These are phyloP conservation scores for Eumeta japonica DNA, from an alignment of 1,140 invertebrate genomes.

Conservation along the genomic window DNA sequence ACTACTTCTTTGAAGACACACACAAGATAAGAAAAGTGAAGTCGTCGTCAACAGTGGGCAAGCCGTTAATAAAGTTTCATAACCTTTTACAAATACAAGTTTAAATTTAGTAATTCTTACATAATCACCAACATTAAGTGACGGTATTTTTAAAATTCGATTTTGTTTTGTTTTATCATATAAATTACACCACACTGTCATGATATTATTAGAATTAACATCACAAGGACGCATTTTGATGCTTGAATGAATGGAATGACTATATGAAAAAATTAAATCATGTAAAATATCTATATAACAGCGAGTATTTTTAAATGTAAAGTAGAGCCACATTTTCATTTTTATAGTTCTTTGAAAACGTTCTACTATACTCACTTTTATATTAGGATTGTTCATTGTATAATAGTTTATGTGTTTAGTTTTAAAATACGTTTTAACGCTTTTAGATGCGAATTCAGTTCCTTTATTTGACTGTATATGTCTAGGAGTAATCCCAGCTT, in stretches of 20 bases:
- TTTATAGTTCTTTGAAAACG: constrained; percentile 41
- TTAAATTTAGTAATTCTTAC: constrained; percentile 19
- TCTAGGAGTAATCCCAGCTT: no score
- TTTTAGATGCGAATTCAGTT: no score
- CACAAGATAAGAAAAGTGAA: no score
- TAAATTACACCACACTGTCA: constrained; percentile 21
- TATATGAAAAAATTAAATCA: constrained; percentile 32
- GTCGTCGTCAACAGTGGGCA: no score
- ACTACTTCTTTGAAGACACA: no score
- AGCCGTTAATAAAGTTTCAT: no score
- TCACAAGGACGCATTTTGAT: no score
- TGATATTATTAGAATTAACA: constrained; percentile 19
- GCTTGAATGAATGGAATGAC: constrained; percentile 22
- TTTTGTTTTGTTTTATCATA: no score
- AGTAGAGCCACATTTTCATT: constrained; percentile 38
- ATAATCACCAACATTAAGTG: no score
- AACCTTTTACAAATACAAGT: constrained; percentile 19
- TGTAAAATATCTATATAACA: no score
- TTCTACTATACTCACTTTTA: constrained; percentile 40
- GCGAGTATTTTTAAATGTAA: constrained; percentile 35
- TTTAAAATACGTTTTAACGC: constrained; percentile 19
- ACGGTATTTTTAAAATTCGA: no score
- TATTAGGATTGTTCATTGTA: constrained; percentile 31
- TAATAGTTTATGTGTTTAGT: constrained; percentile 26
- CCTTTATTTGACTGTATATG: no score